These are phyloP conservation scores for Odontesthes bonariensis DNA, from an alignment of 2,113 vertebrate genomes.

Conservation along the genomic window DNA sequence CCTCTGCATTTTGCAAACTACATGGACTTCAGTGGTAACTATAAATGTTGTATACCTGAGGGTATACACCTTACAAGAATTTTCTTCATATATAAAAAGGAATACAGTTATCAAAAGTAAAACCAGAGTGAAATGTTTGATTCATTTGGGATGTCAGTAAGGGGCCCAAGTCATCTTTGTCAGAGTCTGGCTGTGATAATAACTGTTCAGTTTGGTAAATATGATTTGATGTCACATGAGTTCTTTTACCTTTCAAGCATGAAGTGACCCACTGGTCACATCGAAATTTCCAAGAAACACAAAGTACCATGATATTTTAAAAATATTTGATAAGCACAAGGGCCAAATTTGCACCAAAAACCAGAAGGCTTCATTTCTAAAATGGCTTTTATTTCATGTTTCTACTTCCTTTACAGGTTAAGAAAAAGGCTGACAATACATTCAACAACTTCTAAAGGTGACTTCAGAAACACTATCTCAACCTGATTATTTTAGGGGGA, in stretches of 20 bases:
- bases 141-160: not conserved
- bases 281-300: not conserved
- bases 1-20: not conserved
- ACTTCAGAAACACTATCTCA: constrained; percentile 3
- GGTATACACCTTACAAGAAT: not conserved
- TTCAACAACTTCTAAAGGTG: too few relatives aligned
- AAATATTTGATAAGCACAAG: too few relatives aligned
- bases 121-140: not conserved
- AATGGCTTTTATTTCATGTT: too few relatives aligned
- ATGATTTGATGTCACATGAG: not conserved
- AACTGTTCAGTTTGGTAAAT: too few relatives aligned
- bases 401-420: too few relatives aligned
- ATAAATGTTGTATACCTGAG: not conserved
- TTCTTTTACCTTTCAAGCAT: not conserved
- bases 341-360: too few relatives aligned
- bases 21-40: not conserved
- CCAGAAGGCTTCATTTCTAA: too few relatives aligned
- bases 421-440: too few relatives aligned
- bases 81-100: not conserved
- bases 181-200: not conserved
- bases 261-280: too few relatives aligned
- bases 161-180: not conserved
- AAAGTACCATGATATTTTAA: not conserved
- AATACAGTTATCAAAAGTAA: not conserved
- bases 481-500: not conserved